These are phyloP conservation scores for Megalopta genalis DNA, from an alignment of 1,140 invertebrate species.

Conservation along the genomic window DNA sequence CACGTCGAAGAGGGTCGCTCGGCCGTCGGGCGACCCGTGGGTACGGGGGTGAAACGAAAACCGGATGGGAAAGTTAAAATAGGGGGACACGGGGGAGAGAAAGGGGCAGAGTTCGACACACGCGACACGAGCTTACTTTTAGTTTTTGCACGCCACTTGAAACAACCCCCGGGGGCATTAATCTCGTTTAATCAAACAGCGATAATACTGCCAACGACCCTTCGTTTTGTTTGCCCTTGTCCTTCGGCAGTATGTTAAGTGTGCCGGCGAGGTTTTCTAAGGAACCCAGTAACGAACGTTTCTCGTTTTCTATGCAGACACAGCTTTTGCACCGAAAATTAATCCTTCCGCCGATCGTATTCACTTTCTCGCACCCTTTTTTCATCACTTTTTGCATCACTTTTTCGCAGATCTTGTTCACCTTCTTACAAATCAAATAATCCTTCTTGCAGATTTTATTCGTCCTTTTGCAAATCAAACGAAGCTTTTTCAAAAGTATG, in stretches of 20 bases:
- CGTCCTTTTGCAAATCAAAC: too few species aligned
- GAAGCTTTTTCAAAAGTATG: too few species aligned
- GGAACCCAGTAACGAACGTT: neutral
- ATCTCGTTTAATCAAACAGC: conserved; percentile 68
- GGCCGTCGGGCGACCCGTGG: neutral
- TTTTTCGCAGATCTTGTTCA: too few species aligned
- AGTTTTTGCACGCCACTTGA: conserved; percentile 54
- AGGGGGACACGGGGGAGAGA: neutral
- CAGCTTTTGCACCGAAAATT: too few species aligned
- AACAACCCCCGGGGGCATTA: conserved; percentile 64
- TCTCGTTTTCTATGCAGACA: too few species aligned
- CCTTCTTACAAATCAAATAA: too few species aligned
- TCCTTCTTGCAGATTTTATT: too few species aligned
- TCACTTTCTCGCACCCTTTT: too few species aligned
- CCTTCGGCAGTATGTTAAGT: neutral
- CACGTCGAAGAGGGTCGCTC: conserved; percentile 28
- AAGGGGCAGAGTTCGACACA: conserved; percentile 25
- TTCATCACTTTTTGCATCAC: too few species aligned
- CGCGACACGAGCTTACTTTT: conserved; percentile 54
- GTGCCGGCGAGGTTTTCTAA: neutral
- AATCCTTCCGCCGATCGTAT: too few species aligned
- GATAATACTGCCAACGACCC: conserved; percentile 13
- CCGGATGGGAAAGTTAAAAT: conserved; percentile 21
- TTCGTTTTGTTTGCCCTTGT: conserved; percentile 44
- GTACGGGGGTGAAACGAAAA: neutral